Conservation (phyloP, 2,888 invertebrate species). For the Barypeithes pellucidus region DNA sequence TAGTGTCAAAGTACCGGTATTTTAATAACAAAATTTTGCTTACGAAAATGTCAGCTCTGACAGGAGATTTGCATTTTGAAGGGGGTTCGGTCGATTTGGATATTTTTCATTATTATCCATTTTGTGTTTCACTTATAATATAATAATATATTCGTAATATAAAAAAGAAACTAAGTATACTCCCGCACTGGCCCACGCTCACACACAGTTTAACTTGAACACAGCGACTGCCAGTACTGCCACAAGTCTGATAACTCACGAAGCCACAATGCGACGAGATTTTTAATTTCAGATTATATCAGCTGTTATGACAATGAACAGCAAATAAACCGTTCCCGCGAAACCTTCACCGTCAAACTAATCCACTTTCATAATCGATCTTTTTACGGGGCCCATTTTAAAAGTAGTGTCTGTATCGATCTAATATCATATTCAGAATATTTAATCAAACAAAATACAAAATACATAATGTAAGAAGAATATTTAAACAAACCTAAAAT, state of each 20-base stretch:
- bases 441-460: too few relatives aligned
- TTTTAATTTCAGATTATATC: not conserved
- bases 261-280: too few relatives aligned
- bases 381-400: not conserved
- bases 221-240: too few relatives aligned
- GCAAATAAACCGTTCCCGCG: not conserved
- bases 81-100: constrained; percentile 58
- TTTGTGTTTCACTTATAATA: not conserved
- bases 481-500: too few relatives aligned
- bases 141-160: too few relatives aligned
- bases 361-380: not conserved
- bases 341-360: not conserved
- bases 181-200: not conserved
- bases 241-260: too few relatives aligned
- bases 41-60: constrained; percentile 59
- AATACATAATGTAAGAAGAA: too few relatives aligned
- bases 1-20: not conserved
- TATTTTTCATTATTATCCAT: constrained; percentile 57
- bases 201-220: not conserved
- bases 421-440: too few relatives aligned
- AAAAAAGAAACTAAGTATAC: not conserved
- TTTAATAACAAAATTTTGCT: constrained; percentile 46
- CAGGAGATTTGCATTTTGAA: constrained; percentile 57
- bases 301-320: not conserved
- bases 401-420: not conserved